These are phyloP conservation scores for Eucidaris tribuloides DNA, from an alignment of 35 echinoderm and acorn worm genomes.

Conservation along the genomic window DNA sequence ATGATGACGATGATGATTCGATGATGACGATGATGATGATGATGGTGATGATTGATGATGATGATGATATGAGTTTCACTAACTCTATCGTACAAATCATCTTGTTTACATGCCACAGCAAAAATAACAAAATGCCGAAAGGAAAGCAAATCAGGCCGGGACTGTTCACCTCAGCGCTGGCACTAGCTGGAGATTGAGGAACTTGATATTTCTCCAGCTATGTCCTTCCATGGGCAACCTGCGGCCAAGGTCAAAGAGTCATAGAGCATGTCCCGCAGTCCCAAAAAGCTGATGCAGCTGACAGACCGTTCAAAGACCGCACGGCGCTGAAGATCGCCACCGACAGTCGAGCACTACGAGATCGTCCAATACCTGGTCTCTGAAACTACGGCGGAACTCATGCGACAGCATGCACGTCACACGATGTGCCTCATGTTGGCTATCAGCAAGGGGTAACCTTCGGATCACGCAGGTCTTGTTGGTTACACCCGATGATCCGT, in stretches of 20 bases:
- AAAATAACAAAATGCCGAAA: neutral
- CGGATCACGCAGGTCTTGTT: constrained; percentile 64
- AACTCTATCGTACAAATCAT: too few relatives aligned
- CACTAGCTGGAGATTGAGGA: neutral
- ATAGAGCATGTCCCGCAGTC: neutral
- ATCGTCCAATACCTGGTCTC: constrained; percentile 88
- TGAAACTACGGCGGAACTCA: neutral
- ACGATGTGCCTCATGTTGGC: constrained; percentile 82
- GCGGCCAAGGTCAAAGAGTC: too few relatives aligned
- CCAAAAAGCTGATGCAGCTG: constrained; percentile 37
- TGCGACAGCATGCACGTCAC: constrained; percentile 36
- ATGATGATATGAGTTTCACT: too few relatives aligned
- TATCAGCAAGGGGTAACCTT: constrained; percentile 88
- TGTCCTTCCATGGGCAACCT: neutral
- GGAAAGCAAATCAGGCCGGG: neutral
- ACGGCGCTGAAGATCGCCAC: constrained; percentile 87
- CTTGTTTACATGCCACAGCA: too few relatives aligned
- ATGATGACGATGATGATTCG: too few relatives aligned
- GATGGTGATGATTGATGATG: too few relatives aligned
- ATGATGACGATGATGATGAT: too few relatives aligned
- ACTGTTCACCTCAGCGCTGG: neutral
- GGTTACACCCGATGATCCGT: too few relatives aligned
- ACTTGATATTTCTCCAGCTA: neutral
- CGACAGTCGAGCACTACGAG: constrained; percentile 85
- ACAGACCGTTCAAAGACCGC: constrained; percentile 78